Evolutionary conservation across 2,113 vertebrate genomes (phyloP), one percentile per base, ranked within the genome.

Genomic region (Lethenteron reissneri): DNA sequence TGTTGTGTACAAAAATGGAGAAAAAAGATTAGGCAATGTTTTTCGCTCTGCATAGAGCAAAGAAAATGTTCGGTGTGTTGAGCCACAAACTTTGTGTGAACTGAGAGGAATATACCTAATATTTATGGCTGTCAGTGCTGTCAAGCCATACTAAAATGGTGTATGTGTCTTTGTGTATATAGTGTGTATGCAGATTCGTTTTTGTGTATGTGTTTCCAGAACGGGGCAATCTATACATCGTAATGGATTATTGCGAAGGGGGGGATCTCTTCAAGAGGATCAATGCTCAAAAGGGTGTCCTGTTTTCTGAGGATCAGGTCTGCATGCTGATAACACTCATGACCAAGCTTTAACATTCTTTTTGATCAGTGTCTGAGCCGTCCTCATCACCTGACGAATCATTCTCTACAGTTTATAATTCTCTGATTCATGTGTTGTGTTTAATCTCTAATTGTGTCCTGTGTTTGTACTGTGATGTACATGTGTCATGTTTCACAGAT

Each of bases 221-320:
- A 76, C 75, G 75, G 9, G 80, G 78, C 76, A 83, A 76, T 19
- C 78, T 96, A 2, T 88, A 81, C 62, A 96, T 96, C 73, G 81
- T 95, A 59, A 95, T 92, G 89, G 89, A 97, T 75, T 92, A 84
- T 71, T 96, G 91, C 78, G 89, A 92, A 11, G 86, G 89, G 76
- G 91, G 89, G 70, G 92, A 96, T 74, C 81, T 94, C 76, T 86
- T 91, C 87, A 84, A 80, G 76, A 84, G 78, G 76, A 90, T 94
- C 78, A 79, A 73, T 59, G 81, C 76, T 75, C 91, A 96, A 73
- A 81, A 74, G 74, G 89, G 92, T 75, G 76, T 85, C 19, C 77
- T 81, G 1, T 88, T 97, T 80, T 77, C 79, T 1, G 91, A 94
- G 77, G 80, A 87, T 19, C 86, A 91, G 86, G 90, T 92, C 41